Base-by-base conservation (phyloP, 2,113 vertebrate species). In the Aleadryas rufinucha region DNA sequence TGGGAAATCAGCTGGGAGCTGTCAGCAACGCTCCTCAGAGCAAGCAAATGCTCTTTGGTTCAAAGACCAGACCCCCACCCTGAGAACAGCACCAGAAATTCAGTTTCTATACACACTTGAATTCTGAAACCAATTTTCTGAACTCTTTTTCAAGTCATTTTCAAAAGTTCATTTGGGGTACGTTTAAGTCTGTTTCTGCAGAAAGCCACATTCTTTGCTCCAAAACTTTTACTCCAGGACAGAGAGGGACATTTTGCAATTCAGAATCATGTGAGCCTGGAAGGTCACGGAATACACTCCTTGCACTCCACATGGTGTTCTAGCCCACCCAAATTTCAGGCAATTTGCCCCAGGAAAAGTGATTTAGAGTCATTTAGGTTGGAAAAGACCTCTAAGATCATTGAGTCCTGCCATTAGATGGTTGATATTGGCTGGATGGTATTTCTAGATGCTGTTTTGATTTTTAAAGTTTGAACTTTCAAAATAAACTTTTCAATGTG, bases 81-180 rank as follows among this genome's bases (percentile, higher is more conserved):
- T 19, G 41, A 68, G 91, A 93, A 45, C 0, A 74, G 50, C 84
- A 70, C 4, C 50, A 84, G 52, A 64, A 68, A 47, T 33, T 28
- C 63, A 60, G 23, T 44, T 89, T 59, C 77, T 52, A 42, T 11
- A 39, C 14, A 13, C 3, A 16, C 1, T 0, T 41, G 16, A 39
- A 31, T 28, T 77, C 35, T 31, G 10, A 81, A 93, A 84, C 7
- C 24, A 13, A 47, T 37, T 84, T 28, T 50, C 24, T 30, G 16
- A 41, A 70, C 21, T 54, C 31, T 53, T 56, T 37, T 22, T n/a
- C 17, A 63, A 66, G n/a, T 28, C 0, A 39, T 45, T 53, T 31
- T 26, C n/a, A 15, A 10, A 15, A 53, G 23, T 53, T 50, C 11
- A 49, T 45, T 66, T 0, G 0, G 10, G 42, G 37, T 42, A 26